A percentile compares a stretch with the other conserved stretches of the same genome.
These are phyloP conservation scores for Xyliphius kryptos DNA, from an alignment of 2,113 vertebrate species.

Conservation along the genomic window DNA sequence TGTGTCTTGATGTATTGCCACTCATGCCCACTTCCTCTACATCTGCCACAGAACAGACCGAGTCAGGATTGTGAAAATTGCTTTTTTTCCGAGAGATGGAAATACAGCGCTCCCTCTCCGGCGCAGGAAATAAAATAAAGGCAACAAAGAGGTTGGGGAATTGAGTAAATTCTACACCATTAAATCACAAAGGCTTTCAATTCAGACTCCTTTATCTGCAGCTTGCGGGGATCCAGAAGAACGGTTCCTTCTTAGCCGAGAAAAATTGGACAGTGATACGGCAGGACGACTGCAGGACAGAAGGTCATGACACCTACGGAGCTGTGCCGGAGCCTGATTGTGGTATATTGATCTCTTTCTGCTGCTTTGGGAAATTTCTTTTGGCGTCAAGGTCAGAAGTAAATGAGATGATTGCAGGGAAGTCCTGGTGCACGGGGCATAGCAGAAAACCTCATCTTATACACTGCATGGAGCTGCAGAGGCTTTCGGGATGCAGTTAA, in stretches of 20 bases:
- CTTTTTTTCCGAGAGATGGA: conserved; percentile 12
- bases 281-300: conserved; percentile 15
- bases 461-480: background rate
- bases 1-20: too few relatives aligned
- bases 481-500: background rate
- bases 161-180: conserved; percentile 27
- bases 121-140: conserved; percentile 32
- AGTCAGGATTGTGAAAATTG: conserved; percentile 31
- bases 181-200: conserved; percentile 31
- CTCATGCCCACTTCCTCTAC: background rate
- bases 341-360: conserved; percentile 4
- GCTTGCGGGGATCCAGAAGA: conserved; percentile 12
- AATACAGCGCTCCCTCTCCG: background rate
- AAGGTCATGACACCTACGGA: conserved; percentile 8
- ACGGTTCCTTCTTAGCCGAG: conserved; percentile 1
- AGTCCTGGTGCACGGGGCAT: background rate
- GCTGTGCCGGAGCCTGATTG: background rate
- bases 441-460: background rate
- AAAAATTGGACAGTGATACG: conserved; percentile 18
- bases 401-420: conserved; percentile 12
- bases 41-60: conserved; percentile 4
- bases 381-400: conserved; percentile 1
- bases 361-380: background rate
- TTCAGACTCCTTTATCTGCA: conserved; percentile 28
- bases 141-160: conserved; percentile 10